Conservation (phyloP, 2,113 vertebrate species). For the Eudyptes chrysolophus region DNA sequence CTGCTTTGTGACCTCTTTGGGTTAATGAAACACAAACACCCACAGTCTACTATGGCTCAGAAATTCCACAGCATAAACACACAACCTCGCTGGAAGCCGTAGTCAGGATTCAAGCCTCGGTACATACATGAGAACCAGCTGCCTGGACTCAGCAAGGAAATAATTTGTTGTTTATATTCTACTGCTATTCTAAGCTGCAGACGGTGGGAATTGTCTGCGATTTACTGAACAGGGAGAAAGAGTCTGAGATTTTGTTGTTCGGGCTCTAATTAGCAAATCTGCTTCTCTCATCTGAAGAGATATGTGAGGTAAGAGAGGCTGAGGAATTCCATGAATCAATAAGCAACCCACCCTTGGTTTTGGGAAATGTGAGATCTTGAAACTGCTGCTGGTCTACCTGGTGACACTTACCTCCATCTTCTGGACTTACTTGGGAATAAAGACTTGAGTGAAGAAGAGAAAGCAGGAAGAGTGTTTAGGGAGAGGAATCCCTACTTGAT, state of each 20-base stretch:
- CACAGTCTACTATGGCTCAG: conserved; percentile 15
- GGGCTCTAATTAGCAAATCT: background rate
- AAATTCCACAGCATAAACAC: conserved; percentile 53
- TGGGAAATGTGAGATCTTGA: background rate
- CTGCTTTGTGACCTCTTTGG: conserved; percentile 34
- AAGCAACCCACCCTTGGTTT: background rate
- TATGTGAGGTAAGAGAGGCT: background rate
- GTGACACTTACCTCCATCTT: background rate
- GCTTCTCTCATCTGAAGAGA: background rate
- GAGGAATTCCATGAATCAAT: background rate
- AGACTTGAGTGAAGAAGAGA: background rate
- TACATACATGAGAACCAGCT: background rate
- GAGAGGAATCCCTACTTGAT: background rate
- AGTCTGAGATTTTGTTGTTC: background rate
- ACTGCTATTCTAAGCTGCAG: background rate
- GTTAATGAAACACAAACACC: conserved; percentile 64
- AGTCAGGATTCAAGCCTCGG: background rate
- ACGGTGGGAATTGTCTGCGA: background rate
- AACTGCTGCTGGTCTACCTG: background rate
- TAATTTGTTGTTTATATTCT: conserved; percentile 30
- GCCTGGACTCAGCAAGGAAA: conserved; percentile 10
- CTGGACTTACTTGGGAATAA: background rate
- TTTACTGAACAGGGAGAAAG: background rate
- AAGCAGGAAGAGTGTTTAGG: background rate
- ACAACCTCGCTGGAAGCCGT: conserved; percentile 11